Base-by-base conservation (phyloP, 2,888 invertebrate genomes). In the Anaspis maculata region DNA sequence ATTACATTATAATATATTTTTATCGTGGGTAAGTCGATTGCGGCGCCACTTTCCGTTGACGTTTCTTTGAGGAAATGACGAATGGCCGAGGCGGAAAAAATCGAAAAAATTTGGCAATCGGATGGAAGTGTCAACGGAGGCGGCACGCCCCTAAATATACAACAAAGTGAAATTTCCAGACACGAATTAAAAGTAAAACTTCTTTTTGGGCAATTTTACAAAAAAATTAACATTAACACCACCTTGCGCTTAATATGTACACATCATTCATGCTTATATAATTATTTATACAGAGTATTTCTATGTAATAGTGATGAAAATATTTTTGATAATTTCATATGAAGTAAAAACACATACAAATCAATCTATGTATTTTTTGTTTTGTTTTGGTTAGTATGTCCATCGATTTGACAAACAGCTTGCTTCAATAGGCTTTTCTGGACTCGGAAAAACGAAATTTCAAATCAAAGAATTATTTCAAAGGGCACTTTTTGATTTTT, bases 281-380 rank as follows among this genome's bases (percentile, higher is more conserved):
- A 37, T 41, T 34, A 13, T 22, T 42, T 34, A 30, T 42, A 38
- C 42, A 42, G 36, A 27, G 32, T 39, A 36, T 44, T 39, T 39
- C 12, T 16, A 19, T 57, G 54, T 57, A 57, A 54, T 52, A 61
- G 55, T 64, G 61, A 59, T 64, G 61, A 64, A 64, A 64, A 64
- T 64, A 64, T 62, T 57, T 59, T 51, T 57, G 52, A 56, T 59
- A 57, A 56, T 53, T 56, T 54, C 52, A 48, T 53, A 51, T n/a
- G n/a, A n/a, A 51, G 49, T 54, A 56, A 61, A n/a, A n/a, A 57
- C 59, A 61, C 60, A 61, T 54, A 54, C 48, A 61, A 61, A 61
- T 54, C 51, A 59, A 56, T 56, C 52, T 56, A 57, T 58, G n/a
- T n/a, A n/a, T n/a, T n/a, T n/a, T n/a, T n/a, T n/a, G n/a, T n/a